Base-by-base conservation (phyloP, 2,113 vertebrate species). In the Pterophyllum scalare region DNA sequence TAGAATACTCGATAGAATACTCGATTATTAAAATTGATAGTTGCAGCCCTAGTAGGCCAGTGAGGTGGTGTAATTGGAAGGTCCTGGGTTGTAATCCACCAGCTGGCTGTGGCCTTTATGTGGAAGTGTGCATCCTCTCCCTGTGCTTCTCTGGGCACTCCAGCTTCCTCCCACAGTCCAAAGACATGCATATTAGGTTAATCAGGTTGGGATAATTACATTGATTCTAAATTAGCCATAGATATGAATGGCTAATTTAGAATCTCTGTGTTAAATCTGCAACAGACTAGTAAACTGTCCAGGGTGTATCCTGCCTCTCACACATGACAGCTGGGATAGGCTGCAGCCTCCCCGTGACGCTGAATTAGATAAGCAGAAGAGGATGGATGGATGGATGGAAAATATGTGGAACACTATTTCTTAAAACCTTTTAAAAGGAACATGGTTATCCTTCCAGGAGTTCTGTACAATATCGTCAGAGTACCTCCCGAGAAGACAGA, bases 391-490 rank as follows among this genome's bases (percentile, higher is more conserved):
- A 65, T 46, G 4, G 14, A 19, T 52, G 49, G 6, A 19, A 52
- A 52, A 52, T 52, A 19, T 19, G 19, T 67, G 22, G 64, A 67
- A 67, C 40, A 28, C 26, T 49, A 11, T 28, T 49, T 49, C 28
- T 6, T 13, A 49, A 52, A 52, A 64, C 8, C 2, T 52, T 1
- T 31, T 11, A 14, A 6, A 15, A 26, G 13, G 5, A 38, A 15
- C 7, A 26, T 17, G 20, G 14, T 60, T 72, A 17, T 59, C n/a
- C 2, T 87, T 87, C 13, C 79, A 99, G 98, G 98, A 40, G 94
- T 95, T 19, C 92, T 84, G 38, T 99, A 99, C 88, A 98, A 98
- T 92, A 96, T 99, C 86, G 97, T 99, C 87, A 88, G 72, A 72
- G 91, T 99, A 1, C 97, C 98, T 58, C 95, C 96, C 1, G 95